Evolutionary conservation across 2,888 invertebrate genomes (phyloP).

Genomic region (Cheilosia soror): DNA sequence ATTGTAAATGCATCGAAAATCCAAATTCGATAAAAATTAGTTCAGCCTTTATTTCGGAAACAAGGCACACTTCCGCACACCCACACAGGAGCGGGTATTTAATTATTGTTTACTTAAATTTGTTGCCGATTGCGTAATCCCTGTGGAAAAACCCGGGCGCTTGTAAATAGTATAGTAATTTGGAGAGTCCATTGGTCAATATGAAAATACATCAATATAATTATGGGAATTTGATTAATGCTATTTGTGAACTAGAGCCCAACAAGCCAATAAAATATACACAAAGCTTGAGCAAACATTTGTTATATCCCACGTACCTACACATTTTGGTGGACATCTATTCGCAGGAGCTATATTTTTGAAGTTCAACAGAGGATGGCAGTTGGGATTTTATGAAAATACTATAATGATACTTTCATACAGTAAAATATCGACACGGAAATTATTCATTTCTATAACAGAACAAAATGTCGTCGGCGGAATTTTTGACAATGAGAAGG

Average conservation of each 20-base stretch:
- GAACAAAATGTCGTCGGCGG: no score
- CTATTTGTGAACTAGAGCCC: background rate
- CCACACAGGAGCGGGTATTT: background rate
- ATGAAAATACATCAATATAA: conserved; percentile 17
- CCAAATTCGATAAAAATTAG: conserved; percentile 17
- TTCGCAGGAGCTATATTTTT: background rate
- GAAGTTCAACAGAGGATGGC: background rate
- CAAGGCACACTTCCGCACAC: background rate
- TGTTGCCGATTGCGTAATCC: conserved; percentile 8
- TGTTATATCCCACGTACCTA: background rate
- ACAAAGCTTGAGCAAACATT: background rate
- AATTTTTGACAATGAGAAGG: no score
- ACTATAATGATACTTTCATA: no score
- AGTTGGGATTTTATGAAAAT: background rate
- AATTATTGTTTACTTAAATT: conserved; percentile 22
- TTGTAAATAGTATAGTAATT: conserved; percentile 1
- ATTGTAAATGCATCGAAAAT: conserved; percentile 22
- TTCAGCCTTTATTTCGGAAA: conserved; percentile 6
- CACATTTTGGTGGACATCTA: background rate
- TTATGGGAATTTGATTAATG: conserved; percentile 23
- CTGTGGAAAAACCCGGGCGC: background rate
- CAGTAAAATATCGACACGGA: no score
- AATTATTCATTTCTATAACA: no score
- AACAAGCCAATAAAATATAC: background rate
- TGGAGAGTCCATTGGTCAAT: background rate